These are phyloP conservation scores for Burhinus oedicnemus DNA, from an alignment of 2,113 vertebrate genomes.

Conservation along the genomic window DNA sequence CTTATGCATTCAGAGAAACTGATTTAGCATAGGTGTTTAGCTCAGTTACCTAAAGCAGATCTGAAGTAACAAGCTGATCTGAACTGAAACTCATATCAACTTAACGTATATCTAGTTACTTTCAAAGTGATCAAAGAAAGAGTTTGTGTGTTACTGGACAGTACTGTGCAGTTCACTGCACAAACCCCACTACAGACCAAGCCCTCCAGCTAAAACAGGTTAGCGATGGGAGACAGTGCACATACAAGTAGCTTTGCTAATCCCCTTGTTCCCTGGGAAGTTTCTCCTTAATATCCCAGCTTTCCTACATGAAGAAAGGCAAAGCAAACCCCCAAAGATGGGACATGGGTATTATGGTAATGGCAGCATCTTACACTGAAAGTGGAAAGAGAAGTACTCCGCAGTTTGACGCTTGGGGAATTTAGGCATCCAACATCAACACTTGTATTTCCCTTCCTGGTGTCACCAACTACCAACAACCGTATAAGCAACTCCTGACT, in stretches of 20 bases:
- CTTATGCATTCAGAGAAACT: neutral
- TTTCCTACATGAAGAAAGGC: neutral
- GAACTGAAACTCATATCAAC: neutral
- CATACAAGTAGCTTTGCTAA: neutral
- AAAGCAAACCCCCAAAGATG: neutral
- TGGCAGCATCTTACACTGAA: neutral
- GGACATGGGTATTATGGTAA: neutral
- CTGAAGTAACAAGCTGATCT: neutral
- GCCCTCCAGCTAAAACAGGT: neutral
- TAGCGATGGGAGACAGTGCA: neutral
- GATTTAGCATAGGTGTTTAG: neutral
- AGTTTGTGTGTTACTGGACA: neutral
- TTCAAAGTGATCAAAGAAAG: neutral
- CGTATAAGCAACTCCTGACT: neutral
- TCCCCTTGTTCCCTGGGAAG: neutral
- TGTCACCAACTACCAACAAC: neutral
- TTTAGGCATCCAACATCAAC: neutral
- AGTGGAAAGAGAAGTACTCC: neutral
- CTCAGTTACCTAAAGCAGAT: neutral
- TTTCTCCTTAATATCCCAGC: neutral
- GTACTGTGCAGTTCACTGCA: neutral
- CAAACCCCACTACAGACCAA: neutral
- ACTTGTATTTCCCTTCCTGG: neutral
- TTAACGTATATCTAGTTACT: neutral
- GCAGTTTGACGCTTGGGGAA: neutral